Conservation (phyloP, 2,113 vertebrate species). For the Caretta caretta region DNA sequence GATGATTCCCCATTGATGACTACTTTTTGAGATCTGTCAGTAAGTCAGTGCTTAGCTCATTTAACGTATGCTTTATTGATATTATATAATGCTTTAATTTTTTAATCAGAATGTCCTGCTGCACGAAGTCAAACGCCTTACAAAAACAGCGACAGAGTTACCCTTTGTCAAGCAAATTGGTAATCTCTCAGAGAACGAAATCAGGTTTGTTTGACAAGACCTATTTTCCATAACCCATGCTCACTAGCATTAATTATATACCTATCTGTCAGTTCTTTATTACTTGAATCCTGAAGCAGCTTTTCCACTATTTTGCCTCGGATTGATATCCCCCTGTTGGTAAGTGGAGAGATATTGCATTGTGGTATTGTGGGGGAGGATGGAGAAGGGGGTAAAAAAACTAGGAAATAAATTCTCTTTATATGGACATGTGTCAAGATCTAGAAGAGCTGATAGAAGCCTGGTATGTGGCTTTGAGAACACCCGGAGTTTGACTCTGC, state of each 20-base stretch:
- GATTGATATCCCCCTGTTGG: background rate
- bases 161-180: background rate
- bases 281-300: background rate
- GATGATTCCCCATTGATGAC: background rate
- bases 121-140: background rate
- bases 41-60: background rate
- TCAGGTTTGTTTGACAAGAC: background rate
- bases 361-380: background rate
- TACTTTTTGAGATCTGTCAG: background rate
- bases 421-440: rapidly evolving
- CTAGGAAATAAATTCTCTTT: background rate
- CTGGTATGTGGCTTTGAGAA: background rate
- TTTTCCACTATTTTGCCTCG: background rate
- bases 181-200: background rate
- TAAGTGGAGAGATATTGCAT: background rate
- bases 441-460: background rate
- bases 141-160: background rate
- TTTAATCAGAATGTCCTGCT: background rate
- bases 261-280: background rate
- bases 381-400: background rate
- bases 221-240: background rate
- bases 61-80: background rate
- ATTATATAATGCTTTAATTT: background rate
- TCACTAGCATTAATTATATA: background rate
- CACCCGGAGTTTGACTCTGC: rapidly evolving